A percentile compares a stretch with the other conserved stretches of the same genome.
Conservation (phyloP, 2,888 invertebrate genomes). For the Eulithis prunata region DNA sequence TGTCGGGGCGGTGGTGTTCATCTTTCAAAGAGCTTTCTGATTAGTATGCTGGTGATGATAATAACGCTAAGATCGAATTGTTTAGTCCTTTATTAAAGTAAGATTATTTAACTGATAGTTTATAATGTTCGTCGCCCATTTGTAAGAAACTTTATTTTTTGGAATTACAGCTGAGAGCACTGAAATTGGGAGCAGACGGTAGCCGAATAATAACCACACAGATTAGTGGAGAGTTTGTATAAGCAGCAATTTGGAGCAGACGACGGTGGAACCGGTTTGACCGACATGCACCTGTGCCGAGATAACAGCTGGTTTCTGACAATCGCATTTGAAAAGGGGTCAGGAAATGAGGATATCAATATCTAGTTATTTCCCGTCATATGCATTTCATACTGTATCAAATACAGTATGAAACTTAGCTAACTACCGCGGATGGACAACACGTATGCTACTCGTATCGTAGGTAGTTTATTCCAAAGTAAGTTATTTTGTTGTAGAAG, state of each 20-base stretch:
- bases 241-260: slow-evolving; percentile 26
- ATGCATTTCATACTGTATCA: slow-evolving; percentile 1
- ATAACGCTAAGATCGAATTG: no score
- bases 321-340: slow-evolving; percentile 9
- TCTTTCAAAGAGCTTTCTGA: no score
- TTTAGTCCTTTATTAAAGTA: no score
- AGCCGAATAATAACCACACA: slow-evolving; percentile 16
- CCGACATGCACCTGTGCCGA: slow-evolving; percentile 29
- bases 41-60: no score
- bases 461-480: no score
- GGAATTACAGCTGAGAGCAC: not conserved
- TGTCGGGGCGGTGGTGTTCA: no score
- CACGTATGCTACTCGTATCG: not conserved
- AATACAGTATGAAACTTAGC: not conserved
- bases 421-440: not conserved
- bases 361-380: slow-evolving; percentile 11
- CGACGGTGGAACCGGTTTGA: slow-evolving; percentile 30
- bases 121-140: no score
- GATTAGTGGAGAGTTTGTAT: slow-evolving; percentile 17
- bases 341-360: slow-evolving; percentile 22
- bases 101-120: no score
- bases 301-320: slow-evolving; percentile 32
- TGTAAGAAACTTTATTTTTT: no score
- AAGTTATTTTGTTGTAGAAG: no score
- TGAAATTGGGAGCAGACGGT: slow-evolving; percentile 24